Conservation (phyloP, 2,888 invertebrate species). For the Cybosia mesomella region DNA sequence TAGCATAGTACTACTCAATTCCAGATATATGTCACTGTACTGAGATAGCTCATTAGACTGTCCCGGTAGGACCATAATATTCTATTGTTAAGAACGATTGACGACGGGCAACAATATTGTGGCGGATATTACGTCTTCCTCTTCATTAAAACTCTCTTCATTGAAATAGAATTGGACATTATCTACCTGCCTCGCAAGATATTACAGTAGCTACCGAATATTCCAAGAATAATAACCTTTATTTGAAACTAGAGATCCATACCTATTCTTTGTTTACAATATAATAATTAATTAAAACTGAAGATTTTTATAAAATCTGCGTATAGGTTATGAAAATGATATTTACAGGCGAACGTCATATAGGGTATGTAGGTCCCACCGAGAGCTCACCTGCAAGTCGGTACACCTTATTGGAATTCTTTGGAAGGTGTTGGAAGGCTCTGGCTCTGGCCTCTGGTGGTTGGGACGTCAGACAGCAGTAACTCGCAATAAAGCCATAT, state of each 20-base stretch:
- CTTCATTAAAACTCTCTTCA: conserved; percentile 49
- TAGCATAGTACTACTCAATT: background rate
- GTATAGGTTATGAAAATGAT: background rate
- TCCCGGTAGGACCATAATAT: conserved; percentile 19
- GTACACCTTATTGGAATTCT: too few species aligned
- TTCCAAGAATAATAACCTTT: background rate
- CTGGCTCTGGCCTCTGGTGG: too few species aligned
- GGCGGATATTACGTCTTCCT: conserved; percentile 50
- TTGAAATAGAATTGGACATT: conserved; percentile 22
- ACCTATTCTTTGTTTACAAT: background rate
- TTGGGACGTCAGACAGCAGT: too few species aligned
- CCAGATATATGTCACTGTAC: background rate
- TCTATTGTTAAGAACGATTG: conserved; percentile 44
- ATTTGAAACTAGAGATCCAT: background rate
- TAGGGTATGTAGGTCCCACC: too few species aligned
- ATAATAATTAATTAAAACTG: background rate
- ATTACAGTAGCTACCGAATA: conserved; percentile 8
- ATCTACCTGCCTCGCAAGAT: conserved; percentile 9
- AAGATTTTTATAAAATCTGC: background rate
- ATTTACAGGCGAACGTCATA: too few species aligned
- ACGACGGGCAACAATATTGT: conserved; percentile 42
- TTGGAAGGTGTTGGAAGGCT: too few species aligned
- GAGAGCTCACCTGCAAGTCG: too few species aligned
- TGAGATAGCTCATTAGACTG: conserved; percentile 39
- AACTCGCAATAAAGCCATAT: background rate